A percentile compares a stretch with the other conserved stretches of the same genome.
phyloP scores from a whole-genome alignment of 2,888 invertebrate species.

The Habrosyne pyritoides region DNA sequence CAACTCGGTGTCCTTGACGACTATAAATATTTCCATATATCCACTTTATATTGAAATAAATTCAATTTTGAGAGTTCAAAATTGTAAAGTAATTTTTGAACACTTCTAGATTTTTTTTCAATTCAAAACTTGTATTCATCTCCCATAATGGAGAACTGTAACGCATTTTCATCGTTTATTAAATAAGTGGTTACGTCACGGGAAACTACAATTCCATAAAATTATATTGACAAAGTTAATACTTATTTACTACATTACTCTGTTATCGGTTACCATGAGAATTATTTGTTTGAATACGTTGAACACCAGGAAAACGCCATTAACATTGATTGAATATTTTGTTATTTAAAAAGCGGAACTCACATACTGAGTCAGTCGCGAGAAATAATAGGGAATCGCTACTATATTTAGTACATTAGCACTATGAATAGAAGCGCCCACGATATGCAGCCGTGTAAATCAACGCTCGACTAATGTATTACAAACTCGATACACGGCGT shows the following conservation, averaged over 20 bases:
- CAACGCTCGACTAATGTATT: conserved; percentile 79
- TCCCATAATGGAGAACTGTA: too few relatives aligned
- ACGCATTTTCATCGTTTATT: too few relatives aligned
- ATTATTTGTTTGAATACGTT: conserved; percentile 2
- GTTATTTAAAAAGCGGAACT: conserved; percentile 58
- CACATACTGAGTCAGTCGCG: conserved; percentile 66
- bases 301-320: conserved; percentile 7
- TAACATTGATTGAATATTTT: conserved; percentile 35
- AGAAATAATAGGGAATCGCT: conserved; percentile 79
- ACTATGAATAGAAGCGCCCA: conserved; percentile 80
- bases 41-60: background rate
- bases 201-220: background rate
- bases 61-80: background rate
- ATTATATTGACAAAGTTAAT: background rate
- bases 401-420: conserved; percentile 81
- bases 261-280: background rate
- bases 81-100: background rate
- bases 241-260: background rate
- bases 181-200: background rate
- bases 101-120: too few relatives aligned
- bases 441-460: conserved; percentile 75
- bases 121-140: too few relatives aligned
- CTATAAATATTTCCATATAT: background rate
- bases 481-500: conserved; percentile 66
- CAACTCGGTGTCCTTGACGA: background rate